These are phyloP conservation scores for Pongo pygmaeus DNA, from an alignment of 2,113 vertebrate genomes.

Conservation along the genomic window DNA sequence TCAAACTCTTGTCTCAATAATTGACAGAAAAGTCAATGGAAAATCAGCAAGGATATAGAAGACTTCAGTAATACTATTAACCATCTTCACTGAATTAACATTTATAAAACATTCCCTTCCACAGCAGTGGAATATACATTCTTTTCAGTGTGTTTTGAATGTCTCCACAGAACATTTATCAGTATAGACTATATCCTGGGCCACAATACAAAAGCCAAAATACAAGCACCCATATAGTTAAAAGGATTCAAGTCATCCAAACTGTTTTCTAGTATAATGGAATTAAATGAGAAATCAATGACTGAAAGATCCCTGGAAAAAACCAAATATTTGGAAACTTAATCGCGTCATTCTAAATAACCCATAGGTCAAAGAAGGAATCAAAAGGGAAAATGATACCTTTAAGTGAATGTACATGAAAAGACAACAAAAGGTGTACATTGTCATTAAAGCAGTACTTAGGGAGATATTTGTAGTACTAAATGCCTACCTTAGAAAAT, in stretches of 20 bases:
- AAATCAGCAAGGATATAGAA: neutral
- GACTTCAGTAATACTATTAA: rapidly evolving
- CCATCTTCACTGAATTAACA: neutral
- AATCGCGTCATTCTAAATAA: neutral
- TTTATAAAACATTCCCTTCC: neutral
- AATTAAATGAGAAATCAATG: slow-evolving; percentile 12
- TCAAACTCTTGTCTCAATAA: neutral
- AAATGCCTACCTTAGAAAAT: neutral
- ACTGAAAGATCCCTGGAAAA: neutral
- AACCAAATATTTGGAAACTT: neutral
- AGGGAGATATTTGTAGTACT: neutral
- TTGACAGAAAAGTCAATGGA: neutral
- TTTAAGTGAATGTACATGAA: neutral
- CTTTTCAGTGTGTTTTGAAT: neutral
- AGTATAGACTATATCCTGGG: neutral
- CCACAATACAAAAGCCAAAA: neutral
- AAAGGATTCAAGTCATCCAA: slow-evolving; percentile 10
- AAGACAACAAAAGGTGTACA: neutral
- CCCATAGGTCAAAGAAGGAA: neutral
- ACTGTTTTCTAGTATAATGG: neutral
- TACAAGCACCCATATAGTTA: neutral
- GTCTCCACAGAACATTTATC: neutral
- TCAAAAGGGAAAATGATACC: neutral
- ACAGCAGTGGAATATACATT: neutral
- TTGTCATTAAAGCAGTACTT: neutral